Evolutionary conservation across 1,140 invertebrate species (phyloP).

Genomic region (Macrosteles quadrilineatus): DNA sequence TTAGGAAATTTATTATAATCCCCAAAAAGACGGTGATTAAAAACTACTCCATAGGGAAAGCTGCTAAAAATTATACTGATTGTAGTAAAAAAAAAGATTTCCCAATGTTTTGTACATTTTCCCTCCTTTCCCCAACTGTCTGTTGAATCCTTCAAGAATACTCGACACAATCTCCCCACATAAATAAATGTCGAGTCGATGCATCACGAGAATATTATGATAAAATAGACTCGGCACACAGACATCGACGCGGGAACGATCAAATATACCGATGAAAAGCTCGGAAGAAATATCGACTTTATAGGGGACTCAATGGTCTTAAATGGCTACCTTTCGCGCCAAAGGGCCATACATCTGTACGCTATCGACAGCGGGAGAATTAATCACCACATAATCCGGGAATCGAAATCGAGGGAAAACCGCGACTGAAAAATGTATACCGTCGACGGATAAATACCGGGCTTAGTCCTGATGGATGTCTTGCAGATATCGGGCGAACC

Average conservation of each 20-base stretch:
- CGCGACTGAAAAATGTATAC: conserved; percentile 16
- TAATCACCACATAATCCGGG: conserved; percentile 22
- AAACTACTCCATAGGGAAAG: no score
- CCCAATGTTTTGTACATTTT: background rate
- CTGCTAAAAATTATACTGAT: no score
- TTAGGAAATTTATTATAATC: no score
- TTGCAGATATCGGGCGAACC: background rate
- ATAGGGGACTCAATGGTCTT: conserved; percentile 22
- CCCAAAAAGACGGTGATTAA: no score
- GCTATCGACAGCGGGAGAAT: conserved; percentile 13
- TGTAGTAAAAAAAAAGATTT: no score
- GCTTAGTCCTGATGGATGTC: conserved; percentile 22
- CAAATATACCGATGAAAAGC: background rate
- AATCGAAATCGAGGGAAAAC: conserved; percentile 18
- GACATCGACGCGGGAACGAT: background rate
- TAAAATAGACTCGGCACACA: background rate
- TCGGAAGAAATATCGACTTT: conserved; percentile 15
- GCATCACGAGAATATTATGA: background rate
- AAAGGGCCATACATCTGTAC: conserved; percentile 19
- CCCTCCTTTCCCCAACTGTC: background rate
- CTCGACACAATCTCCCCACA: no score
- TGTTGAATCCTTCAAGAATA: background rate
- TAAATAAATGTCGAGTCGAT: background rate
- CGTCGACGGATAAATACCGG: conserved; percentile 10
- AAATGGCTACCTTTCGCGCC: conserved; percentile 18